Conservation (phyloP, 1,140 invertebrate genomes). For the Drosophila obscura region DNA sequence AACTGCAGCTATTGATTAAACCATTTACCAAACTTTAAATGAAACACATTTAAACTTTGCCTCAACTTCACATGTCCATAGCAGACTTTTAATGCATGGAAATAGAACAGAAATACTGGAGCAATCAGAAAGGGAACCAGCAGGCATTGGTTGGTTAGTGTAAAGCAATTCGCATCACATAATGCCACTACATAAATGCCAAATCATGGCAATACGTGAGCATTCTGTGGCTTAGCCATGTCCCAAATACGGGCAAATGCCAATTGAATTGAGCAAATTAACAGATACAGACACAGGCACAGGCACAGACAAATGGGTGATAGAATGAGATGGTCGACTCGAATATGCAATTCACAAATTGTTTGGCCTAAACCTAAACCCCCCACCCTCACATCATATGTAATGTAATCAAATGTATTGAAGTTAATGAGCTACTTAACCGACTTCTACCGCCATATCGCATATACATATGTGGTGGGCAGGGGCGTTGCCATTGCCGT, state of each 20-base stretch:
- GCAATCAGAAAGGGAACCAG: too few relatives aligned
- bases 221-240: slow-evolving; percentile 31
- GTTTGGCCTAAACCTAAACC: slow-evolving; percentile 48
- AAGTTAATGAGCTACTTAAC: slow-evolving; percentile 76
- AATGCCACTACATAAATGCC: slow-evolving; percentile 45
- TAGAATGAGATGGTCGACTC: not conserved
- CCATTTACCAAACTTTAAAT: slow-evolving; percentile 26
- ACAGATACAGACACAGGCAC: not conserved
- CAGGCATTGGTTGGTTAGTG: not conserved
- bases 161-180: slow-evolving; percentile 45
- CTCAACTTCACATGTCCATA: slow-evolving; percentile 2
- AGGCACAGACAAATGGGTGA: not conserved
- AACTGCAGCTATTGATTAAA: slow-evolving; percentile 31
- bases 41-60: slow-evolving; percentile 24
- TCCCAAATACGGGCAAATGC: slow-evolving; percentile 35
- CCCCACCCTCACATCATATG: slow-evolving; percentile 8
- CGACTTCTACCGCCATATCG: slow-evolving; percentile 48
- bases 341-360: slow-evolving; percentile 40
- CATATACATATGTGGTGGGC: slow-evolving; percentile 15
- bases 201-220: slow-evolving; percentile 48
- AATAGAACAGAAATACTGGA: not conserved
- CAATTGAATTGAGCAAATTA: slow-evolving; percentile 46
- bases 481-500: slow-evolving; percentile 1
- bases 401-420: slow-evolving; percentile 59
- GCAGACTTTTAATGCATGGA: not conserved